Evolutionary conservation across 1,140 invertebrate species (phyloP), one percentile per base, ranked within the genome.

Genomic region (Plectrocnemia conspersa): DNA sequence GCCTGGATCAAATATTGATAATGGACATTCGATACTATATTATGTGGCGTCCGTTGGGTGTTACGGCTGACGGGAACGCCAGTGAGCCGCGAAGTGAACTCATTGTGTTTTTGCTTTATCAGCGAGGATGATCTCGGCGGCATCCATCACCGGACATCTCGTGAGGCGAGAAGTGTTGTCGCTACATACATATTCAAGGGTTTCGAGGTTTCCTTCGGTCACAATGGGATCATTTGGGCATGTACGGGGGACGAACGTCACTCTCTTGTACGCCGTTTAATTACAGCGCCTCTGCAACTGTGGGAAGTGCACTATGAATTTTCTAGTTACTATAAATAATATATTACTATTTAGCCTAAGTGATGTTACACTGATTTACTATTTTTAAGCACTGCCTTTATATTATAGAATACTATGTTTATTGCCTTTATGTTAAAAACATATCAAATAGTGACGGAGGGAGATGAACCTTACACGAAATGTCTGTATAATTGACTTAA

Each of bases 61-160:
- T 41, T 41, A 15, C 38, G 18, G 10, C 4, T 21, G 10, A 10
- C 10, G 10, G 19, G 10, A 41, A 7, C 38, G 16, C 19, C 38
- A 10, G 10, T 41, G 38, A 41, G 38, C 38, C 22, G 38, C 22
- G 22, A 41, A 41, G 15, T 16, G 38, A 15, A 15, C 38, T 19
- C 19, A 41, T 41, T 41, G 38, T 41, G 38, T 19, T 41, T 41
- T 41, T 41, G 22, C 22, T 19, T 41, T 19, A 41, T n/a, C n/a
- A n/a, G n/a, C n/a, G n/a, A n/a, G n/a, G n/a, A n/a, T n/a, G 38
- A 41, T 41, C 38, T 41, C 10, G 38, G 38, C 19, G 18, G 38
- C 38, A 41, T 41, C 38, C 38, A 41, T 41, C 38, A 41, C 38
- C 3, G 7, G 38, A 41, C 38, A 19, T 3, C 19, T 13, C 38